These are phyloP conservation scores for Calyptommatus sinebrachiatus DNA, from an alignment of 2,113 vertebrate genomes.

Conservation along the genomic window DNA sequence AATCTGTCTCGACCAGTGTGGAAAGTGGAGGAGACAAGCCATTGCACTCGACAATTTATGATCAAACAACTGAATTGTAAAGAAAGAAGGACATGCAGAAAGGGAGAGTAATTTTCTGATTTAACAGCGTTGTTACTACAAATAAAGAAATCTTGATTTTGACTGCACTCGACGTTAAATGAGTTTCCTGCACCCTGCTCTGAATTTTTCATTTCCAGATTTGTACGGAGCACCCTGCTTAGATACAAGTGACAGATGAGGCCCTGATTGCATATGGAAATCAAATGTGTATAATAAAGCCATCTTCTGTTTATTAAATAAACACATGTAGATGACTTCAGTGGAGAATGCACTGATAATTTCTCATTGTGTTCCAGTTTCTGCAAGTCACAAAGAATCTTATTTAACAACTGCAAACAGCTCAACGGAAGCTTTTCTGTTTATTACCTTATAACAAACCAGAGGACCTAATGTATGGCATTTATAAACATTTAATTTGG, in stretches of 20 bases:
- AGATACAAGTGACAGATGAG: conserved; percentile 83
- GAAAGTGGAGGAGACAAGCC: conserved; percentile 95
- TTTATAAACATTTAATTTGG: conserved; percentile 46
- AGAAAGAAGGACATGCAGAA: conserved; percentile 77
- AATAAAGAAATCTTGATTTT: conserved; percentile 84
- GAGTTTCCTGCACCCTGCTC: conserved; percentile 78
- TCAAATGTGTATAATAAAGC: conserved; percentile 82
- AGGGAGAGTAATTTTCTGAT: conserved; percentile 86
- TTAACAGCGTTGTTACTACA: conserved; percentile 85
- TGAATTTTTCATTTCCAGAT: conserved; percentile 86
- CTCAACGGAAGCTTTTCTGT: conserved; percentile 52
- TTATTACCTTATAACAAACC: conserved; percentile 48
- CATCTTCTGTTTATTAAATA: conserved; percentile 85
- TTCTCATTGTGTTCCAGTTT: conserved; percentile 70
- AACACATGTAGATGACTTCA: conserved; percentile 78
- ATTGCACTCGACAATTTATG: conserved; percentile 93
- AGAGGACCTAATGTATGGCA: conserved; percentile 43
- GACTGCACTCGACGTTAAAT: conserved; percentile 84
- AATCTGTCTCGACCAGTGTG: conserved; percentile 96
- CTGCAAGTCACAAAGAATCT: conserved; percentile 76
- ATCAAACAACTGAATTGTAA: conserved; percentile 91
- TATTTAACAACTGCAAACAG: conserved; percentile 69
- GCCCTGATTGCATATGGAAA: conserved; percentile 71
- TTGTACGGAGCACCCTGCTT: conserved; percentile 76
- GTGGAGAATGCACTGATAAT: conserved; percentile 73